phyloP scores from a whole-genome alignment of 2,888 invertebrate genomes.

The Fabriciana adippe region DNA sequence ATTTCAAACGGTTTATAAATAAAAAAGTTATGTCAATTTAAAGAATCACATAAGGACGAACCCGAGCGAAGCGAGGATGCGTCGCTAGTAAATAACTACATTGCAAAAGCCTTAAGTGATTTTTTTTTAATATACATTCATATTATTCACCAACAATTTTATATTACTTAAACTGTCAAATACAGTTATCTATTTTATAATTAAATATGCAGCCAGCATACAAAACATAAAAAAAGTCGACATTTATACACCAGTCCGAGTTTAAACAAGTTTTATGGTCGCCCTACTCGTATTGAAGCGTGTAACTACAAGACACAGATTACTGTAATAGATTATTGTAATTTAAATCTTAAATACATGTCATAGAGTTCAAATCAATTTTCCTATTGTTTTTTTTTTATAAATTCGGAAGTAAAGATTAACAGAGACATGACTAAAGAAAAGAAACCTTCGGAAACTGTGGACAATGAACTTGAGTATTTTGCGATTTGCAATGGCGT shows the following conservation, averaged over 20 bases:
- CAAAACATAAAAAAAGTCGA: not conserved
- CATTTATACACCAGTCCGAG: not conserved
- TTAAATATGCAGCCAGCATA: not conserved
- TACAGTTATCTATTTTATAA: too few relatives aligned
- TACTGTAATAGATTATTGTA: not conserved
- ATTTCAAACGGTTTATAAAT: too few relatives aligned
- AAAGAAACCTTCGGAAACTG: conserved; percentile 28
- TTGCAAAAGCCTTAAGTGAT: too few relatives aligned
- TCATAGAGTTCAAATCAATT: conserved; percentile 7
- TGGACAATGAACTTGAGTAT: conserved; percentile 34
- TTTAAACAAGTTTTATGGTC: conserved; percentile 1
- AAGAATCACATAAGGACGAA: too few relatives aligned
- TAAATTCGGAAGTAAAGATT: conserved; percentile 27
- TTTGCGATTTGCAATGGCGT: conserved; percentile 12
- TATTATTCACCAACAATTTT: too few relatives aligned
- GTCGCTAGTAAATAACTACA: too few relatives aligned
- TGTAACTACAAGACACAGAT: not conserved
- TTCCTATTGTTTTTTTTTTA: not conserved
- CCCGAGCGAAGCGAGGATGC: too few relatives aligned
- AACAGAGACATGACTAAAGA: conserved; percentile 12
- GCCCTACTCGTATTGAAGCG: conserved; percentile 10
- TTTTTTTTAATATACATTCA: too few relatives aligned
- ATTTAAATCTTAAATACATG: not conserved
- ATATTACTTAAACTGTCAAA: too few relatives aligned
- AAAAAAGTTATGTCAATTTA: too few relatives aligned